Conservation (phyloP, 2,888 invertebrate genomes). For the Orthonychiurus folsomi region DNA sequence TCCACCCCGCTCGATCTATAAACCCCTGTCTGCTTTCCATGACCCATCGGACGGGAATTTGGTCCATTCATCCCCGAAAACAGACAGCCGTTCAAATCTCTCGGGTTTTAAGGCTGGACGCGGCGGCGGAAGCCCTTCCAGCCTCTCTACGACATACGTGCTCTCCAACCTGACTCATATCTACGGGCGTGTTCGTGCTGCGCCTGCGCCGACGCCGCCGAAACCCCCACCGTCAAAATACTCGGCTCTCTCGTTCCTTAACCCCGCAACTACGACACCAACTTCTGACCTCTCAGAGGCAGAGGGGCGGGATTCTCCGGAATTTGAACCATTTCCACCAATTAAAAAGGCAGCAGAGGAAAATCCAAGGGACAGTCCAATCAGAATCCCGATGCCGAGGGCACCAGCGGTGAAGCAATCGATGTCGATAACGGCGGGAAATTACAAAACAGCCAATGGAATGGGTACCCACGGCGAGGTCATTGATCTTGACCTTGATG, state of each 20-base stretch:
- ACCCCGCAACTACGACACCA: not conserved
- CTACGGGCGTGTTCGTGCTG: not conserved
- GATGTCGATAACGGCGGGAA: not conserved
- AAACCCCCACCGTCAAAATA: not conserved
- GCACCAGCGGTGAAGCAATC: not conserved
- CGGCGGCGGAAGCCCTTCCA: not conserved
- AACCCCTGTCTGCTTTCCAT: conserved; percentile 40
- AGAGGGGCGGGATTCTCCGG: not conserved
- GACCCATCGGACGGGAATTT: conserved; percentile 40
- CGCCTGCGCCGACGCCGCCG: not conserved
- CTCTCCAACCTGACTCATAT: conserved; percentile 14
- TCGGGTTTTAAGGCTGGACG: not conserved
- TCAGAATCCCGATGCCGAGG: not conserved
- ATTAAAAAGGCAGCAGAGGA: too few species aligned
- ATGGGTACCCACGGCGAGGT: too few species aligned
- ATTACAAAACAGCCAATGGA: too few species aligned
- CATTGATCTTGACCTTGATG: too few species aligned
- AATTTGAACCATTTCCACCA: not conserved
- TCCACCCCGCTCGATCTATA: conserved; percentile 40
- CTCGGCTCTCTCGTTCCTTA: not conserved
- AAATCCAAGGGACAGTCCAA: too few species aligned
- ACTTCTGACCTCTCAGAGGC: not conserved
- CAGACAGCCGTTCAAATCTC: too few species aligned
- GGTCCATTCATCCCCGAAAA: conserved; percentile 26
- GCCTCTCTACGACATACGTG: conserved; percentile 37